Base-by-base conservation (phyloP, 2,797 vertebrate genomes). In the Tadarida brasiliensis region DNA sequence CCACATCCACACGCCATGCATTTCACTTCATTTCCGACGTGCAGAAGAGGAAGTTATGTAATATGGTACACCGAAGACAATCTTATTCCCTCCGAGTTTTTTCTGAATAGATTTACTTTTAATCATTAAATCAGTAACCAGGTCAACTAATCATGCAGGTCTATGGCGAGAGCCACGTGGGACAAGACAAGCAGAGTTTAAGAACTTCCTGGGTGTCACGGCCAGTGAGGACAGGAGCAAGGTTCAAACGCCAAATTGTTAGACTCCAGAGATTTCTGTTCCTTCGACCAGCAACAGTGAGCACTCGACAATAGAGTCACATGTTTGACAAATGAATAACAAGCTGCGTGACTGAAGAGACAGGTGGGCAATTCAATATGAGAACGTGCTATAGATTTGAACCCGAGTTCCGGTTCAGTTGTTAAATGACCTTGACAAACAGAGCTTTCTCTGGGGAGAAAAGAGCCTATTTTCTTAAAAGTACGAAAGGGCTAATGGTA, bases 391-490 rank as follows among this genome's bases (percentile, higher is more conserved):
- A 3, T 82, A 56, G 12, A 70, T 85, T 63, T 73, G 39, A 91
- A 91, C 35, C 56, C 24, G n/a, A 67, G 56, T 49, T 82, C n/a
- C 73, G 22, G 11, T 51, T 71, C 35, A 20, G 10, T n/a, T 83
- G 28, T 80, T 67, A n/a, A 73, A 70, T 49, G 57, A 71, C 33
- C 73, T 95, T 85, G 78, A 87, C 76, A 68, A 77, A 67, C 11
- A 7, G 74, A 86, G 56, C 24, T 78, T 89, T 91, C 59, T 73
- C 71, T 81, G n/a, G 56, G 49, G 33, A 87, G 51, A n/a, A 92
- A 90, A 44, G 59, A 84, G 7, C 28, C n/a, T 92, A 26, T 65
- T n/a, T 94, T 94, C 35, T 68, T 11, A 28, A 96, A 57, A 68
- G 11, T 39, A 85, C 3, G 19, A 82, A 87, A 74, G 39, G 14